Evolutionary conservation across 2,113 vertebrate species (phyloP).

Genomic region (Dasypus novemcinctus): DNA sequence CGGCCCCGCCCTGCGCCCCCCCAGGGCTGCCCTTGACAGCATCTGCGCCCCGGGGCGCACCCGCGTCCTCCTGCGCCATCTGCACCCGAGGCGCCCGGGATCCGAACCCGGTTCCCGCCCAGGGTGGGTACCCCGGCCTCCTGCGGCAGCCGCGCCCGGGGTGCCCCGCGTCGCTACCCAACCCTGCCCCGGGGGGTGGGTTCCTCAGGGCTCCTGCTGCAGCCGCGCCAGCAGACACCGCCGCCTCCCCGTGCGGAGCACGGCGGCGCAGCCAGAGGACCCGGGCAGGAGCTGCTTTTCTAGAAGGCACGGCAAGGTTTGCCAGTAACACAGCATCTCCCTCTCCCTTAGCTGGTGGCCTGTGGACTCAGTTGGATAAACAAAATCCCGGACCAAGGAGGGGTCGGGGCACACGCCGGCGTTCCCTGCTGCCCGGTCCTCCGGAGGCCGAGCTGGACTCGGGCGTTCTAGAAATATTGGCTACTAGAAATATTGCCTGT

Average conservation of each 20-base stretch:
- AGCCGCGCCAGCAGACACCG: not conserved
- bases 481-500: no score
- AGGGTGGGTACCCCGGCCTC: not conserved
- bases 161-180: not conserved
- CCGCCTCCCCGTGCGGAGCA: conserved; percentile 53
- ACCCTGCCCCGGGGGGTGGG: not conserved
- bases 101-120: no score
- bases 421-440: no score
- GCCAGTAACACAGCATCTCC: no score
- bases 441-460: no score
- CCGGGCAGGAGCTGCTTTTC: not conserved
- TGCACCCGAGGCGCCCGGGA: no score
- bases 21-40: not conserved
- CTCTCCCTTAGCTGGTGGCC: not conserved
- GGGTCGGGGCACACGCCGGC: not conserved
- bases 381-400: conserved; percentile 16
- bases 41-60: conserved; percentile 37
- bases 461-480: no score
- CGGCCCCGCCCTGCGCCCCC: not conserved
- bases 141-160: not conserved
- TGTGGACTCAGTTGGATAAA: not conserved
- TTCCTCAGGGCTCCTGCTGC: conserved; percentile 3
- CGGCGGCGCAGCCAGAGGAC: conserved; percentile 55
- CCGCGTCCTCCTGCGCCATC: no score
- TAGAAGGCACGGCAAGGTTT: not conserved